These are phyloP conservation scores for Scyliorhinus canicula DNA, from an alignment of 2,797 vertebrate genomes.

Conservation along the genomic window DNA sequence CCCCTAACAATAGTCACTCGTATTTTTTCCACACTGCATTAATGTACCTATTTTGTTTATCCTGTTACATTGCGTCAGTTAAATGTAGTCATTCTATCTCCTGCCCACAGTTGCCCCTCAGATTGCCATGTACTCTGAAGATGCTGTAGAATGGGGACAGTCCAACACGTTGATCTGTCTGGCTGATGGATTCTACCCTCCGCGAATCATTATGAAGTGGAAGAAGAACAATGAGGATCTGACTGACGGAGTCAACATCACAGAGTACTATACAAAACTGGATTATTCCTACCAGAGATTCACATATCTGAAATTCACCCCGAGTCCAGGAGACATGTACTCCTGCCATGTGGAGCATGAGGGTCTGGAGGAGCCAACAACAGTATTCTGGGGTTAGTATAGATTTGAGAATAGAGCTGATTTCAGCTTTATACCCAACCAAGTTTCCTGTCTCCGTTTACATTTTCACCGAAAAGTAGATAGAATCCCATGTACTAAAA, in stretches of 20 bases:
- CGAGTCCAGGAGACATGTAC: neutral
- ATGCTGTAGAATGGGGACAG: neutral
- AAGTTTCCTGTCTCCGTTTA: too few species aligned
- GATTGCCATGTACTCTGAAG: neutral
- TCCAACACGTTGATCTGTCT: neutral
- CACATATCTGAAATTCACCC: neutral
- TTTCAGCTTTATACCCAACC: too few species aligned
- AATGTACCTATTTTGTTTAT: neutral
- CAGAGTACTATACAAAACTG: neutral
- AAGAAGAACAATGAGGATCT: neutral
- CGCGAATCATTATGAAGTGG: neutral
- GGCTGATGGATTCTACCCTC: neutral
- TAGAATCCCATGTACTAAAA: too few species aligned
- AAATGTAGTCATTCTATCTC: neutral
- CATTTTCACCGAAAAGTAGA: neutral
- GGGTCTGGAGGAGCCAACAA: neutral
- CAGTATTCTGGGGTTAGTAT: slow-evolving; percentile 17
- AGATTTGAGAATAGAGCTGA: neutral
- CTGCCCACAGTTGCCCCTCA: neutral
- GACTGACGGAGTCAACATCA: neutral
- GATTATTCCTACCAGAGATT: neutral
- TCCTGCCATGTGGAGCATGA: neutral
- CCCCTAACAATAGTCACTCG: too few species aligned
- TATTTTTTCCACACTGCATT: neutral
- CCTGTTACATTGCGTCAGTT: neutral